Conservation (phyloP, 2,113 vertebrate species). For the Nannospalax galili region DNA sequence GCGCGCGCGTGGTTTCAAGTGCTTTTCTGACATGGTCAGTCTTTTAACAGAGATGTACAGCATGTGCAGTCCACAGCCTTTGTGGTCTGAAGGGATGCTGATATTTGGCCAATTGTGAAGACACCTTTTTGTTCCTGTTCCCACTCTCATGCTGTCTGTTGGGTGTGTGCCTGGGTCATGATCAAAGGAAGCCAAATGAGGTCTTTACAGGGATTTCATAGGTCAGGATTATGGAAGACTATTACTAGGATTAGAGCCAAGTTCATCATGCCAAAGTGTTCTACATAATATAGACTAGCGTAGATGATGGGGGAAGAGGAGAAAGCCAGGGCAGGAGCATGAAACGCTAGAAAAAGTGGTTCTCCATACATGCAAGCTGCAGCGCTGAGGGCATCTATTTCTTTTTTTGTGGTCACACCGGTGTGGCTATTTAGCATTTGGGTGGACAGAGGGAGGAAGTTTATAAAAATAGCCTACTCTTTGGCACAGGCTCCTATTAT, state of each 20-base stretch:
- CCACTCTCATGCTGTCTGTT: constrained; percentile 11
- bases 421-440: not conserved
- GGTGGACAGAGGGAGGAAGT: not conserved
- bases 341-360: not conserved
- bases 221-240: constrained; percentile 36
- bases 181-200: constrained; percentile 46
- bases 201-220: constrained; percentile 54
- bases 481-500: not conserved
- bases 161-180: not conserved
- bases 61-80: constrained; percentile 18
- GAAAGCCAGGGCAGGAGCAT: not conserved
- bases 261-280: not conserved
- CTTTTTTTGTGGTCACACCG: not conserved
- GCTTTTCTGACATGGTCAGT: not conserved
- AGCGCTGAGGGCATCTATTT: not conserved
- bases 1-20: not conserved
- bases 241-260: constrained; percentile 10
- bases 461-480: constrained; percentile 46
- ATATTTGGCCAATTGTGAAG: constrained; percentile 55
- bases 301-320: not conserved
- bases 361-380: not conserved
- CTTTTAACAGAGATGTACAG: constrained; percentile 57
- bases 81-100: constrained; percentile 19
- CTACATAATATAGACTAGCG: not conserved
- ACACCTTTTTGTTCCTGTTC: constrained; percentile 33